These are phyloP conservation scores for Apeltes quadracus DNA, from an alignment of 2,113 vertebrate genomes.

Conservation along the genomic window DNA sequence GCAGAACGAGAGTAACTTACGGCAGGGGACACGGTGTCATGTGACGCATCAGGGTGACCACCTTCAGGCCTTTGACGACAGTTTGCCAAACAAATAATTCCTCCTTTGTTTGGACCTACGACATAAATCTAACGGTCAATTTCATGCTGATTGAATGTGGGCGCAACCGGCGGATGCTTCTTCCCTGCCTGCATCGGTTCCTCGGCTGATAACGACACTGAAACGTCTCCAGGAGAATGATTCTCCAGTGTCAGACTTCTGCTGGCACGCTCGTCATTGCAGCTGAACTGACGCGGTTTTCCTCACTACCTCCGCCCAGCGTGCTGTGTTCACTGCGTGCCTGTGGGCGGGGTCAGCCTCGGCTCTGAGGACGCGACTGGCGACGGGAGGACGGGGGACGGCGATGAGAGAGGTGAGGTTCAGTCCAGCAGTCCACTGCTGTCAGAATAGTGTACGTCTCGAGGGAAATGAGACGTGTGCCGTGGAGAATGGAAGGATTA, in stretches of 20 bases:
- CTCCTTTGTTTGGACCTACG: neutral
- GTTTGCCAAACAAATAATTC: neutral
- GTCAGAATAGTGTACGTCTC: neutral
- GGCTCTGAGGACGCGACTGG: too few species aligned
- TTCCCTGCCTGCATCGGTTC: slow-evolving; percentile 13
- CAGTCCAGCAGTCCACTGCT: too few species aligned
- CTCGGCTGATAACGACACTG: slow-evolving; percentile 27
- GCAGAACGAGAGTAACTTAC: neutral
- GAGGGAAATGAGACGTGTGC: neutral
- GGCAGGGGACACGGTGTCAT: neutral
- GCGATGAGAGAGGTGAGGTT: slow-evolving; percentile 43
- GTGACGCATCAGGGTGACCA: slow-evolving; percentile 36
- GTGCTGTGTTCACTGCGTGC: slow-evolving; percentile 62
- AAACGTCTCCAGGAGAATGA: slow-evolving; percentile 44
- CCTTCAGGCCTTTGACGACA: slow-evolving; percentile 1
- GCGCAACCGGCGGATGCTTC: slow-evolving; percentile 2
- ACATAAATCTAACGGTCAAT: neutral
- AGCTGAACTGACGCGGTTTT: slow-evolving; percentile 26
- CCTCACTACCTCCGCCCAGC: neutral
- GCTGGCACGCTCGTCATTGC: slow-evolving; percentile 45
- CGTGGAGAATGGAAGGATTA: neutral
- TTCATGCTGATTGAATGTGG: neutral
- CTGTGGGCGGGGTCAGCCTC: too few species aligned
- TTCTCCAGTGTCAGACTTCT: slow-evolving; percentile 42
- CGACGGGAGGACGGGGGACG: neutral